These are phyloP conservation scores for Cotesia congregata DNA, from an alignment of 2,888 invertebrate genomes.

Conservation along the genomic window DNA sequence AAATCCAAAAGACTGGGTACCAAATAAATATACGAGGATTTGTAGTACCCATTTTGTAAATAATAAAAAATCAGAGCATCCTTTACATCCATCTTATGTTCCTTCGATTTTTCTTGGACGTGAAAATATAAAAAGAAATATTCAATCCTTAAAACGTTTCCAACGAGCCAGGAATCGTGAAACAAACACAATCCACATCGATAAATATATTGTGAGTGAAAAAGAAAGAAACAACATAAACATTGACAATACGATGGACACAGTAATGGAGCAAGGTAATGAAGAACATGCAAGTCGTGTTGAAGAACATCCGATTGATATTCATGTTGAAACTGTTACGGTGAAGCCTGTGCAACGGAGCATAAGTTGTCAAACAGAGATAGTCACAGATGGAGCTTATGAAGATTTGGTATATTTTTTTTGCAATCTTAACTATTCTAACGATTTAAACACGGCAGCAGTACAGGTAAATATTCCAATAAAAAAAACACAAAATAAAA, in stretches of 20 bases:
- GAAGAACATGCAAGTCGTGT: conserved; percentile 17
- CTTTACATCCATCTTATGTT: conserved; percentile 34
- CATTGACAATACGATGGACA: not conserved
- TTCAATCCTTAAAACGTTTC: conserved; percentile 32
- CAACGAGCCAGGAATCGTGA: conserved; percentile 32
- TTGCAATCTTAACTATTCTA: conserved; percentile 31
- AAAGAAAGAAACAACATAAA: conserved; percentile 8
- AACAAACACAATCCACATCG: not conserved
- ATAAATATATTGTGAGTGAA: too few species aligned
- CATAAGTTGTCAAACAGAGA: conserved; percentile 40
- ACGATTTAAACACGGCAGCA: too few species aligned
- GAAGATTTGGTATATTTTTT: conserved; percentile 41
- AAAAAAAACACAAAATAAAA: too few species aligned
- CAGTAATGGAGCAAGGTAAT: not conserved
- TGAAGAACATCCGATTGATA: conserved; percentile 18
- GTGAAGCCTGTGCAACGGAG: conserved; percentile 27
- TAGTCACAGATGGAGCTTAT: conserved; percentile 5
- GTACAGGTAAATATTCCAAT: too few species aligned
- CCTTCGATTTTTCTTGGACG: conserved; percentile 39
- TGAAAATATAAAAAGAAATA: conserved; percentile 28
- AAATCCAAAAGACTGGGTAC: conserved; percentile 12
- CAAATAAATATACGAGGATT: conserved; percentile 15
- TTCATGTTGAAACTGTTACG: conserved; percentile 20
- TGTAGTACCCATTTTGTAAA: conserved; percentile 13
- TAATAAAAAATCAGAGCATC: conserved; percentile 16